phyloP scores from a whole-genome alignment of 2,888 invertebrate genomes.

The Ctena decussata region DNA sequence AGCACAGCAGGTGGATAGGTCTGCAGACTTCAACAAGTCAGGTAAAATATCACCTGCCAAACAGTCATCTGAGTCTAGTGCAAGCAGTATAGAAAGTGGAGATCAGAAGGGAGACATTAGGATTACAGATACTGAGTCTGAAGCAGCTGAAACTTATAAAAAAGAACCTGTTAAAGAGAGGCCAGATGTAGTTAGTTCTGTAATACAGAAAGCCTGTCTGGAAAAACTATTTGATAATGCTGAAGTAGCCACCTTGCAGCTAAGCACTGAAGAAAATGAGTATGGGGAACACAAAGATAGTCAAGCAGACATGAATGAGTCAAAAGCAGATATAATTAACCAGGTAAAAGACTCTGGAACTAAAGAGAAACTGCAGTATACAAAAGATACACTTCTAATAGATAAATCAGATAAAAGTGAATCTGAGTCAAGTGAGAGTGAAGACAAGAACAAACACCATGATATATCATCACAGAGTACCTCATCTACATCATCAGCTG shows the following conservation, averaged over 20 bases:
- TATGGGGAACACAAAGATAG: neutral
- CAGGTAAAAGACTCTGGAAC: no score
- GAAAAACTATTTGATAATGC: no score
- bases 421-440: neutral
- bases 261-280: no score
- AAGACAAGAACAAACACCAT: neutral
- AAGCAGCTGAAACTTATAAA: neutral
- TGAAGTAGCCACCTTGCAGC: no score
- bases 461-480: neutral
- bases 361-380: no score
- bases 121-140: neutral
- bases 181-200: no score
- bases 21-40: no score
- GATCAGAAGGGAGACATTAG: neutral
- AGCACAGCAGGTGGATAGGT: no score
- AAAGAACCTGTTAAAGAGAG: neutral
- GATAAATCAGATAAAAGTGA: neutral
- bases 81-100: neutral
- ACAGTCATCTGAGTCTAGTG: neutral
- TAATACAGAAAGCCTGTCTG: no score
- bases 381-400: neutral
- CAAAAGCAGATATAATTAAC: no score
- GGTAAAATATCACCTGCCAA: no score
- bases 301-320: neutral
- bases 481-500: conserved; percentile 48